A percentile compares a stretch with the other conserved stretches of the same genome.
Conservation (phyloP, 2,113 vertebrate species). For the Carassius auratus region DNA sequence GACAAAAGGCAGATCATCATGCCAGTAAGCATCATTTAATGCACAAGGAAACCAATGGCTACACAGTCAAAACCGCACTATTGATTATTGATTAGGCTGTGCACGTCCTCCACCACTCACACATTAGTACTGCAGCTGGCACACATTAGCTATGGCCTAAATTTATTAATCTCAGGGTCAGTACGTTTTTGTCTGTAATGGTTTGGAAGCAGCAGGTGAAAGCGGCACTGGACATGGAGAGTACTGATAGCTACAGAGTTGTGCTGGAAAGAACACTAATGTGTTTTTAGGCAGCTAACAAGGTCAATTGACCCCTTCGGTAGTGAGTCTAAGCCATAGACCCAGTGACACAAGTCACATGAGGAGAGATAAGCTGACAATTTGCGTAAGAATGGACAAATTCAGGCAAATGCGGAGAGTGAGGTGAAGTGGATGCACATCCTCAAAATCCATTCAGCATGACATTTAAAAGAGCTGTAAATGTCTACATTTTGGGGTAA, state of each 20-base stretch:
- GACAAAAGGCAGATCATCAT: neutral
- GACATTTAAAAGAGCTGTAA: slow-evolving; percentile 16
- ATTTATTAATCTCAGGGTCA: slow-evolving; percentile 22
- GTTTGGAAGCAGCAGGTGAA: slow-evolving; percentile 19
- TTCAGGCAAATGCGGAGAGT: neutral
- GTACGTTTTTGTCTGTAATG: slow-evolving; percentile 9
- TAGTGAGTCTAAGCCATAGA: neutral
- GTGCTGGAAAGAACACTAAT: slow-evolving; percentile 12
- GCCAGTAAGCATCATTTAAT: slow-evolving; percentile 16
- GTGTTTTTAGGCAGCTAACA: slow-evolving; percentile 25
- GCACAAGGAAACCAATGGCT: slow-evolving; percentile 4
- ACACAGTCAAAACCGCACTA: slow-evolving; percentile 13
- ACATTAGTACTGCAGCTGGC: neutral
- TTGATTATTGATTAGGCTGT: slow-evolving; percentile 23
- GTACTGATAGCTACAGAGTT: neutral
- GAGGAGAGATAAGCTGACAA: neutral
- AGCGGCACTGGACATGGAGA: neutral
- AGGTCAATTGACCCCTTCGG: slow-evolving; percentile 30
- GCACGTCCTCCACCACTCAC: neutral
- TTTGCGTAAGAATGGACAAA: neutral
- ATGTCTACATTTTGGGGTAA: neutral
- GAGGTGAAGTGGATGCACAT: neutral
- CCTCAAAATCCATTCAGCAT: neutral
- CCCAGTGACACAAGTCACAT: neutral
- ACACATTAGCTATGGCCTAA: slow-evolving; percentile 12